These are phyloP conservation scores for Chrysopilus asiliformis DNA, from an alignment of 2,888 invertebrate species.

Conservation along the genomic window DNA sequence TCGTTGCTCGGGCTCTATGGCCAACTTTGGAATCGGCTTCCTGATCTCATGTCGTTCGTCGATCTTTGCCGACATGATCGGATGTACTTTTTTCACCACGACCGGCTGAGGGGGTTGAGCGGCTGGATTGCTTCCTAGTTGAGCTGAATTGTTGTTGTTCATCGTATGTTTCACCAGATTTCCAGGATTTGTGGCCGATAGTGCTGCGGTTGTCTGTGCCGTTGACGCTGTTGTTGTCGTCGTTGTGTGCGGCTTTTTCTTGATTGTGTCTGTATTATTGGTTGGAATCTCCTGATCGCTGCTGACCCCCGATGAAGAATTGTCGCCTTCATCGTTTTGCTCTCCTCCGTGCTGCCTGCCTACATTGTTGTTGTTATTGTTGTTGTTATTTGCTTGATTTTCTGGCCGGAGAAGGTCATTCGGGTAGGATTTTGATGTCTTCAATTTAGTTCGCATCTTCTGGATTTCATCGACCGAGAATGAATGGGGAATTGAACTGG, in stretches of 20 bases:
- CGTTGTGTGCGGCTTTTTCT: conserved; percentile 30
- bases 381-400: conserved; percentile 28
- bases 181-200: conserved; percentile 26
- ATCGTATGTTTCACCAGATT: conserved; percentile 23
- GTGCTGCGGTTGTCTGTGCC: conserved; percentile 5
- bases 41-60: conserved; percentile 25
- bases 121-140: conserved; percentile 22
- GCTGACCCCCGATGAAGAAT: conserved; percentile 77
- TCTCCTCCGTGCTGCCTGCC: conserved; percentile 21
- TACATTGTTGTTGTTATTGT: conserved; percentile 11
- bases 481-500: conserved; percentile 68
- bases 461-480: conserved; percentile 83
- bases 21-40: conserved; percentile 1
- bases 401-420: conserved; percentile 55
- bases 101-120: neutral
- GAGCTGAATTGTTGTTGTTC: conserved; percentile 18
- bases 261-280: conserved; percentile 38
- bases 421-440: conserved; percentile 76
- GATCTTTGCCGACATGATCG: conserved; percentile 20
- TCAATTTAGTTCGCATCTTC: conserved; percentile 69
- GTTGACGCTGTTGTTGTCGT: conserved; percentile 6
- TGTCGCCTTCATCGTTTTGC: conserved; percentile 64
- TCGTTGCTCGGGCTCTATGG: conserved; percentile 28
- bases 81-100: conserved; percentile 3
- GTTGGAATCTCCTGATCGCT: conserved; percentile 65